A percentile compares a stretch with the other conserved stretches of the same genome.
Conservation (phyloP, 2,888 invertebrate genomes). For the Tipula lateralis region DNA sequence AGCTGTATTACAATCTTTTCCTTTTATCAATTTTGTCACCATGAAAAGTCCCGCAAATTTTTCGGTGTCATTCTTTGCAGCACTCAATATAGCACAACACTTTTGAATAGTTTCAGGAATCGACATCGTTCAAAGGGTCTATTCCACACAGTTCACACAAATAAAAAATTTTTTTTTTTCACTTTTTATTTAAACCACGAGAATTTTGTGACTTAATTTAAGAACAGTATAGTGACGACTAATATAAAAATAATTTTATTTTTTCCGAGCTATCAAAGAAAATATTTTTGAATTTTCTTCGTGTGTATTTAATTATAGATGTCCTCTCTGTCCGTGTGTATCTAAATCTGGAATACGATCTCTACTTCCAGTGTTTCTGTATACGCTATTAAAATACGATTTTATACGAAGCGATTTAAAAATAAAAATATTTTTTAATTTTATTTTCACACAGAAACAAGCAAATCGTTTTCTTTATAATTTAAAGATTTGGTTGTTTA, state of each 20-base stretch:
- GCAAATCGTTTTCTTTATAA: neutral
- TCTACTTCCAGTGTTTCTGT: neutral
- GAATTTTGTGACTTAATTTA: neutral
- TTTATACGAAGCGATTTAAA: neutral
- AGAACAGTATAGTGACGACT: neutral
- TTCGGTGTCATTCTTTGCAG: conserved; percentile 79
- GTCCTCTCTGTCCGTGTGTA: conserved; percentile 21
- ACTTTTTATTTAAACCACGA: neutral
- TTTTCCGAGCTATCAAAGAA: neutral
- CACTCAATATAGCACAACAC: conserved; percentile 74
- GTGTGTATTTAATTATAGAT: conserved; percentile 28
- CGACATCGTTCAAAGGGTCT: conserved; percentile 37
- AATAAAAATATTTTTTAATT: neutral
- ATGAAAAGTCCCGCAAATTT: conserved; percentile 88
- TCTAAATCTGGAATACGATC: conserved; percentile 32
- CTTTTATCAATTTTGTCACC: conserved; percentile 84
- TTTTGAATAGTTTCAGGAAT: conserved; percentile 79
- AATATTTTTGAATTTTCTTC: neutral
- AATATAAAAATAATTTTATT: neutral
- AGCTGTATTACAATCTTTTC: conserved; percentile 70
- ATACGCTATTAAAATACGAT: neutral
- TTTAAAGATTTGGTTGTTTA: neutral
- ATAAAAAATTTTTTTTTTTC: neutral
- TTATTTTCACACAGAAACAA: neutral
- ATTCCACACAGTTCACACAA: neutral